phyloP scores from a whole-genome alignment of 1,140 invertebrate genomes.

The Aporrectodea caliginosa region DNA sequence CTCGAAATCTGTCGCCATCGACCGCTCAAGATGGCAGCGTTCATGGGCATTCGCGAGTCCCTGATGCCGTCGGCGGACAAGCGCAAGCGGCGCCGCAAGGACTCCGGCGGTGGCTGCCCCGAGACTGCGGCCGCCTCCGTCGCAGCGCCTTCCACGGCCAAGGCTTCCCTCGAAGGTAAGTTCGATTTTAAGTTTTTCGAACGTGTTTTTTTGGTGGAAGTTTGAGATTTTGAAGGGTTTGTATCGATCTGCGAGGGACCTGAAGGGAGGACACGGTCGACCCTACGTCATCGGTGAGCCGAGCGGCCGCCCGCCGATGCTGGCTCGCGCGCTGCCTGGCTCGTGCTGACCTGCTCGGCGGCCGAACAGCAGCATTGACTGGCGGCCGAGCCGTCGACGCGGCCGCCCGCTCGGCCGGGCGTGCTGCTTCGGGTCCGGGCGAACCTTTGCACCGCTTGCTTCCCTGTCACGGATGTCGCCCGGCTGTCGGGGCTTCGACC shows the following conservation, averaged over 20 bases:
- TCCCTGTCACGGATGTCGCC: slow-evolving; percentile 1
- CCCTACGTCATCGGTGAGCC: not conserved
- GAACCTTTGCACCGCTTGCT: slow-evolving; percentile 9
- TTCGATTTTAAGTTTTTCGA: too few relatives aligned
- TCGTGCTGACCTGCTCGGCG: not conserved
- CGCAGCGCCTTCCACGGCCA: not conserved
- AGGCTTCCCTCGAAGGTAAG: slow-evolving; percentile 3
- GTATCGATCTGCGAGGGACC: not conserved
- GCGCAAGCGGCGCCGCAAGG: slow-evolving; percentile 19
- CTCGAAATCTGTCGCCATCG: not conserved
- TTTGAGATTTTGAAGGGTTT: not conserved
- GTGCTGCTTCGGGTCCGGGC: slow-evolving; percentile 5
- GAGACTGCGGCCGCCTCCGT: not conserved
- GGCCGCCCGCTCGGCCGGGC: slow-evolving; percentile 14
- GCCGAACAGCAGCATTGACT: not conserved
- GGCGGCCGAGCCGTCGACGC: slow-evolving; percentile 1
- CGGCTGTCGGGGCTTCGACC: slow-evolving; percentile 2
- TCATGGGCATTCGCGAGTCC: slow-evolving; percentile 11
- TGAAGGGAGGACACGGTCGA: not conserved
- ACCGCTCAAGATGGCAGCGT: slow-evolving; percentile 20
- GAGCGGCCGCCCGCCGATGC: not conserved
- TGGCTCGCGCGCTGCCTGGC: not conserved
- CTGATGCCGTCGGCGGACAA: slow-evolving; percentile 14
- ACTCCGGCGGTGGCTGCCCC: not conserved
- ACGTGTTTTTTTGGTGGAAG: not conserved